Evolutionary conservation across 2,797 vertebrate species (phyloP).

Genomic region (Semotilus atromaculatus): DNA sequence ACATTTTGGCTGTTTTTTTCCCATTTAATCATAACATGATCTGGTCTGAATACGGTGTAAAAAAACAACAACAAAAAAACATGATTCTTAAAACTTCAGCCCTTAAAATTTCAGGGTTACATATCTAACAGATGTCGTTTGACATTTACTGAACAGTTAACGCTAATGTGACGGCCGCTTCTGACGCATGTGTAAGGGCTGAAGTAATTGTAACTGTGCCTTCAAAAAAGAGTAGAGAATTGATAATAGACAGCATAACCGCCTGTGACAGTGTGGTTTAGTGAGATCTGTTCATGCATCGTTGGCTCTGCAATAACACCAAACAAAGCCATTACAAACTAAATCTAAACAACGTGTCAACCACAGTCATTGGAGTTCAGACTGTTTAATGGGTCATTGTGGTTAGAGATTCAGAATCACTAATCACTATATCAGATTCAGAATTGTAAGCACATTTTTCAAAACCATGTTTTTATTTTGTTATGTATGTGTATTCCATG

Average conservation of each 20-base stretch:
- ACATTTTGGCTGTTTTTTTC: background rate
- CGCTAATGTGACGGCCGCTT: background rate
- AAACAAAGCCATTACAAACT: background rate
- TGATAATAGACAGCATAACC: background rate
- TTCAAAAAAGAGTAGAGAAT: background rate
- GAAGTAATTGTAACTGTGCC: background rate
- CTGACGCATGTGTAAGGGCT: background rate
- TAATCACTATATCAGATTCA: background rate
- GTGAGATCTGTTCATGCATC: background rate
- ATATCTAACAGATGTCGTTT: background rate
- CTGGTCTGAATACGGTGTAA: background rate
- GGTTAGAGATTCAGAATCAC: background rate
- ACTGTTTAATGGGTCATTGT: background rate
- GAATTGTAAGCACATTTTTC: background rate
- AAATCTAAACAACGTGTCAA: background rate
- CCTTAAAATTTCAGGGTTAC: background rate
- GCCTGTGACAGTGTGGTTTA: background rate
- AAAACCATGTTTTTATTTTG: background rate
- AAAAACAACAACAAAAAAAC: background rate
- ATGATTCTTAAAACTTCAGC: background rate
- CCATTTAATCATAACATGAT: background rate
- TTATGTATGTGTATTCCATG: too few relatives aligned
- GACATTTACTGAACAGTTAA: constrained; percentile 12
- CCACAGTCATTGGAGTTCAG: background rate
- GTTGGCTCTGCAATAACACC: constrained; percentile 6